Evolutionary conservation across 1,140 invertebrate species (phyloP).

Genomic region (Zaprionus taronus): DNA sequence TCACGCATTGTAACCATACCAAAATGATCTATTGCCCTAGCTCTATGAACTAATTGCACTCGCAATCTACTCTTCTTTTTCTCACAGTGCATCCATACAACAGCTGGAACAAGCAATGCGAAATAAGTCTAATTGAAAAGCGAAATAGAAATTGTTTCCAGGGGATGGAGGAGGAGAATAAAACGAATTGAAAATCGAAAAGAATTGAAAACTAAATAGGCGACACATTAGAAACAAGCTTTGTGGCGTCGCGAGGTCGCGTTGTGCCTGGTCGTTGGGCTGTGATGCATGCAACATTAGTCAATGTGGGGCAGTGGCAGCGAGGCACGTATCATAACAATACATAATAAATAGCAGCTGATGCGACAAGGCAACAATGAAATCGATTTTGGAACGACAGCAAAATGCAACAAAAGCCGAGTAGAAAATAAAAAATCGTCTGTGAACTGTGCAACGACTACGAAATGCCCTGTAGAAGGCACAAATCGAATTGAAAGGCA

Average conservation of each 20-base stretch:
- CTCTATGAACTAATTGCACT: not conserved
- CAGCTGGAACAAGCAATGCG: constrained; percentile 11
- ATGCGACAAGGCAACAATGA: constrained; percentile 49
- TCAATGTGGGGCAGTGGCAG: constrained; percentile 23
- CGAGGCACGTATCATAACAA: constrained; percentile 45
- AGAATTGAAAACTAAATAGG: constrained; percentile 25
- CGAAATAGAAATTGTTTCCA: constrained; percentile 21
- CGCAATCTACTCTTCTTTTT: not conserved
- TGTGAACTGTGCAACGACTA: not conserved
- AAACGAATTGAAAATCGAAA: constrained; percentile 6
- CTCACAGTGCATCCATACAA: constrained; percentile 10
- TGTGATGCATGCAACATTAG: constrained; percentile 34
- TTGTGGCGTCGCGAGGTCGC: not conserved
- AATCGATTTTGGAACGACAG: constrained; percentile 57
- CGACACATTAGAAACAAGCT: constrained; percentile 18
- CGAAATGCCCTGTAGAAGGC: not conserved
- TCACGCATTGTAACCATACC: no score
- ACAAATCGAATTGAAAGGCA: no score
- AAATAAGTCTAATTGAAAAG: constrained; percentile 41
- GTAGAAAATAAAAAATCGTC: constrained; percentile 28
- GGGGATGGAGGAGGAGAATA: not conserved
- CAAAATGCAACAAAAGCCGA: constrained; percentile 39
- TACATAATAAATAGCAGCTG: constrained; percentile 59
- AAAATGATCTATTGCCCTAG: not conserved
- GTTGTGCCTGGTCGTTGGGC: not conserved